Evolutionary conservation across 2,113 vertebrate species (phyloP), one percentile per base, ranked within the genome.

Genomic region (Dinomys branickii): DNA sequence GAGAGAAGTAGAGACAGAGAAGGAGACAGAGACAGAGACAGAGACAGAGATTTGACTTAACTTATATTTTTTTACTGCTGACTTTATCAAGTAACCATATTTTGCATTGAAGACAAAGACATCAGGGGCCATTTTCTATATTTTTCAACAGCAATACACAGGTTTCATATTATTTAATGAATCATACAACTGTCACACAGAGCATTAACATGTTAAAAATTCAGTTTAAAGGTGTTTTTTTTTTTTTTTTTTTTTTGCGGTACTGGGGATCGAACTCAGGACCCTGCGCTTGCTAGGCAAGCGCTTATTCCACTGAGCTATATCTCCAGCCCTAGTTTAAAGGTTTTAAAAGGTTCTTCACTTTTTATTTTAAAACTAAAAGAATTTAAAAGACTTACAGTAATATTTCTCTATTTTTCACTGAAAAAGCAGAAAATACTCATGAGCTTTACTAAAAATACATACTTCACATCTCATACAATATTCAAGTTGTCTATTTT

Each of bases 61-160:
- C 50, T 81, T 88, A 14, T 7, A 52, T 69, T 84, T 97, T 97
- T 5, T 80, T 77, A 82, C 83, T 92, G 28, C 56, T 85, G 17
- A 82, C 11, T 82, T 94, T 44, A 85, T 97, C 47, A 65, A 86
- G 56, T 90, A 88, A 92, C 1, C 8, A 44, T 33, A 38, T 71
- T 69, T 73, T 47, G 7, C 24, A 9, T 94, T 92, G 22, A 71
- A 97, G 24, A 19, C 10, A 94, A 81, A 85, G 24, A 67, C 7
- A 67, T 12, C 20, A 58, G 11, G 28, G 73, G 0, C 1, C 33
- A 22, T 95, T 85, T 44, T 10, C 1, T 58, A 0, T 52, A 67
- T 85, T 52, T 50, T 0, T 9, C 4, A 58, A 19, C 67, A 71
- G 61, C 2, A 41, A 4, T 30, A 30, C 19, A 0, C 12, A 91